Evolutionary conservation across 2,888 invertebrate species (phyloP), one percentile per base, ranked within the genome.

Genomic region (Tachina grossa): DNA sequence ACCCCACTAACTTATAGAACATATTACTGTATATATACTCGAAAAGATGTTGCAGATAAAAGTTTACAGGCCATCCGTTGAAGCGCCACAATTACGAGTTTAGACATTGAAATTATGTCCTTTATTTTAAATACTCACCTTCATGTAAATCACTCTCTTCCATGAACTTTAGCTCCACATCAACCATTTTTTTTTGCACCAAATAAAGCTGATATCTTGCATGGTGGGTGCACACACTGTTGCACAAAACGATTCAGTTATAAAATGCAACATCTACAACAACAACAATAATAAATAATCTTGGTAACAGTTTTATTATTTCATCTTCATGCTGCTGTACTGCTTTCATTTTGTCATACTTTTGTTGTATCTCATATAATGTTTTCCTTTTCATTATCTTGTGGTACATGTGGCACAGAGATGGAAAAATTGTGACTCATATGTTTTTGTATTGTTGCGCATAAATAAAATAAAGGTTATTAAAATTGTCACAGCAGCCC

Each of bases 191-290:
- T 47, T n/a, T 2, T 47, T 9, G 39, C 31, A 11, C 19, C n/a
- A 14, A 31, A 59, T 47, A 39, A 66, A 41, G n/a, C 55, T 53
- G 45, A 13, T 57, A 41, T 59, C 53, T 47, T 49, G 51, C 59
- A 78, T 78, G 72, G 72, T 72, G 79, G 66, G 47, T 74, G 77
- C 83, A 83, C 59, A 72, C 83, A 83, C 59, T 66, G 66, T 78
- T 77, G 77, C 77, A 83, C 72, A 83, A 83, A 71, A 83, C 41
- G 66, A 13, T 83, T 53, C 51, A 51, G 57, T 65, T 66, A 72
- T 57, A 51, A 72, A 59, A 31, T 31, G 6, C 31, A 31, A 31
- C 31, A 31, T 5, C 31, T 31, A 31, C 31, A 51, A 22, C 53
- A 61, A 61, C 39, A 53, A 39, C 41, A 68, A 65, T 14, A 55